Conservation (phyloP, 2,797 vertebrate species). For the Sebastes matsubarae region DNA sequence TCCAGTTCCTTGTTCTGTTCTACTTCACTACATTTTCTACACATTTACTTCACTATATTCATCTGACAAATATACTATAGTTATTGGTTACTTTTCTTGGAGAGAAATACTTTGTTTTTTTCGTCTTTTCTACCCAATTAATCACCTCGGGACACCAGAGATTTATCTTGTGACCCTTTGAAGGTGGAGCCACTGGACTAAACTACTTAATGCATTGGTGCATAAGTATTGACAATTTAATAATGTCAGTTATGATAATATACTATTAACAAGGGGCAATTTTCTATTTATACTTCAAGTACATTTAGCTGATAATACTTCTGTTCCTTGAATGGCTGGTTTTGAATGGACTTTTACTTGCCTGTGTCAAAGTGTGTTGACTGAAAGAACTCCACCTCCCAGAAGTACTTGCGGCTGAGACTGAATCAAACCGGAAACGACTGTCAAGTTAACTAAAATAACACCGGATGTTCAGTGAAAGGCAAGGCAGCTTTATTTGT, state of each 20-base stretch:
- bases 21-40: neutral
- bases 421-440: neutral
- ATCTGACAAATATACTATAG: neutral
- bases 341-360: neutral
- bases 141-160: neutral
- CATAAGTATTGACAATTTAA: neutral
- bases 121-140: neutral
- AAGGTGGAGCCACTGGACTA: neutral
- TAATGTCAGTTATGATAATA: neutral
- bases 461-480: neutral
- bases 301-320: neutral
- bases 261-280: no score
- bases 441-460: neutral
- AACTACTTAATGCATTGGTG: no score
- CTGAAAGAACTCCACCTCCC: slow-evolving; percentile 44
- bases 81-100: neutral
- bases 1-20: slow-evolving; percentile 33
- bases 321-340: neutral
- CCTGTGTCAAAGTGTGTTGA: accelerated
- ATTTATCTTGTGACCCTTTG: neutral
- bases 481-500: no score
- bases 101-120: neutral
- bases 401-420: neutral
- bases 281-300: no score
- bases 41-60: neutral